Evolutionary conservation across 2,888 invertebrate species (phyloP).

Genomic region (Arge pagana): DNA sequence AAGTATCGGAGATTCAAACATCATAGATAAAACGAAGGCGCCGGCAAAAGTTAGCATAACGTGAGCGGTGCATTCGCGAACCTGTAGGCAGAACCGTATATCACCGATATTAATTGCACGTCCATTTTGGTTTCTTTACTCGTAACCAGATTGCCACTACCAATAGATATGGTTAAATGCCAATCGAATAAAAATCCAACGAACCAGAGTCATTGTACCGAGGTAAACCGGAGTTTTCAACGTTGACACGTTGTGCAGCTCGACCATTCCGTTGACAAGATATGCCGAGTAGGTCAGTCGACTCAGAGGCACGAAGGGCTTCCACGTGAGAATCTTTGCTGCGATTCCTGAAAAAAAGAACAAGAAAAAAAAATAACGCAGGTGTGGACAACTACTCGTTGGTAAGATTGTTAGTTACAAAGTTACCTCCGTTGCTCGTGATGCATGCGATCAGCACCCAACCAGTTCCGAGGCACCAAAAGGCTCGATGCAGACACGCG

Average conservation of each 20-base stretch:
- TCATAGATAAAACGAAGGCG: constrained; percentile 67
- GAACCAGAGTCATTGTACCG: constrained; percentile 68
- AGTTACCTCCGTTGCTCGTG: constrained; percentile 68
- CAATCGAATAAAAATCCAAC: no score
- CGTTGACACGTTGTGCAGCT: constrained; percentile 68
- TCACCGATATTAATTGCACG: no score
- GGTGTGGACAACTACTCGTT: neutral
- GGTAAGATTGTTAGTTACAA: neutral
- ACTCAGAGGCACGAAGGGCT: constrained; percentile 68
- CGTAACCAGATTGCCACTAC: neutral
- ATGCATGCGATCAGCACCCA: constrained; percentile 68
- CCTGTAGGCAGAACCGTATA: constrained; percentile 58
- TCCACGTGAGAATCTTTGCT: constrained; percentile 65
- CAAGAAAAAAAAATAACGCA: neutral
- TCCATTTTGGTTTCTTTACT: no score
- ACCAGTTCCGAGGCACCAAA: constrained; percentile 71
- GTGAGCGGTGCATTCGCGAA: constrained; percentile 53
- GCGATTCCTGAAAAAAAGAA: constrained; percentile 60
- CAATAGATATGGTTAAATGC: neutral
- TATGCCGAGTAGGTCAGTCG: constrained; percentile 75
- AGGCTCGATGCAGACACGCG: constrained; percentile 68
- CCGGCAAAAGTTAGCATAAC: constrained; percentile 66
- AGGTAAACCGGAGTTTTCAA: constrained; percentile 66
- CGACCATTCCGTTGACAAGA: constrained; percentile 72
- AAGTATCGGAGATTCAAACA: constrained; percentile 75